phyloP scores from a whole-genome alignment of 2,797 vertebrate genomes.

The Neosilurus mollespiculum region DNA sequence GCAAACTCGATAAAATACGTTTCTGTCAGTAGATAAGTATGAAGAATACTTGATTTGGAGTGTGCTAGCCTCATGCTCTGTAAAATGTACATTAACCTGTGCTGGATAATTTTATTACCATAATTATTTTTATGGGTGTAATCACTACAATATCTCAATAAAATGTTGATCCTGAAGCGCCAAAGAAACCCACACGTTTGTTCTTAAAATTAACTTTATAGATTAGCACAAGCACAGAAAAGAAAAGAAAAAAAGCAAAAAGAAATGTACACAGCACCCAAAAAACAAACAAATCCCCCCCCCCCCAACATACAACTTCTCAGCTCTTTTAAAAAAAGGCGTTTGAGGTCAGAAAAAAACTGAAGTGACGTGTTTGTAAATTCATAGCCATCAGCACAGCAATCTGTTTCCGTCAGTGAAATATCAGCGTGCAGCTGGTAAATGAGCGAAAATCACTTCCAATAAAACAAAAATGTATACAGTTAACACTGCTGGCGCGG shows the following conservation, averaged over 20 bases:
- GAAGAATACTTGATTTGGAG: too few species aligned
- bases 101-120: not conserved
- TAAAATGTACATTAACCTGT: not conserved
- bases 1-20: too few species aligned
- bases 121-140: not conserved
- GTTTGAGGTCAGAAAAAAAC: not conserved
- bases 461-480: not conserved
- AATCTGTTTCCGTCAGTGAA: not conserved
- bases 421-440: not conserved
- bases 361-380: not conserved
- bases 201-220: not conserved
- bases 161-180: not conserved
- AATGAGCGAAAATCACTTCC: not conserved
- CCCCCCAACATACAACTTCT: not conserved
- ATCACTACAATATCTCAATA: not conserved
- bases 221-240: not conserved
- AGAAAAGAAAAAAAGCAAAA: not conserved
- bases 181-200: not conserved
- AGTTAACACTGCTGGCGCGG: not conserved
- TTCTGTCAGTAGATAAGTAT: not conserved
- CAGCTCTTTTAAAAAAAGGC: not conserved
- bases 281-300: too few species aligned
- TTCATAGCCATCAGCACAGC: not conserved
- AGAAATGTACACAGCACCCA: not conserved
- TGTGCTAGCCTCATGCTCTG: too few species aligned